phyloP scores from a whole-genome alignment of 2,888 invertebrate genomes.

The Lamellibrachia columna region DNA sequence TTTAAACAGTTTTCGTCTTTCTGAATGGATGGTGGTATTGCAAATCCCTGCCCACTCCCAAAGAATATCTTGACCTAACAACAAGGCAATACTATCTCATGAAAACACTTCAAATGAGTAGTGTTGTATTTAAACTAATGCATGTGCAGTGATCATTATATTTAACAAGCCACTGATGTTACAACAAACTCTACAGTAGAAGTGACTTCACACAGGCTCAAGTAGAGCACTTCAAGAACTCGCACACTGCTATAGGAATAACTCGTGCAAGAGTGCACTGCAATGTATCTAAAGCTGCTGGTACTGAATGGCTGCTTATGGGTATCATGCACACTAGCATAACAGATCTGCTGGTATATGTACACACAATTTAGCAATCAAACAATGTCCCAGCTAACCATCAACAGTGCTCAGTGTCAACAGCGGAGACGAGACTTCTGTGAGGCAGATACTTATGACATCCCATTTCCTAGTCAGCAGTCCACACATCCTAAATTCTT shows the following conservation, averaged over 20 bases:
- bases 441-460: background rate
- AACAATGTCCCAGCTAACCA: background rate
- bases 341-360: background rate
- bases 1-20: no score
- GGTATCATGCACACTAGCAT: background rate
- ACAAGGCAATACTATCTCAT: no score
- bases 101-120: no score
- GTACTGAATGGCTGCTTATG: background rate
- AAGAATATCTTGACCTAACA: no score
- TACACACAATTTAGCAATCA: background rate
- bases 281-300: background rate
- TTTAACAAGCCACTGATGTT: background rate
- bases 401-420: background rate
- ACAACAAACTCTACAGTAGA: background rate
- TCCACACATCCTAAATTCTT: no score
- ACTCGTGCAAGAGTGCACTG: background rate
- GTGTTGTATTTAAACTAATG: background rate
- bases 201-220: background rate
- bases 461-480: no score
- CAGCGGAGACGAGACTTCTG: background rate
- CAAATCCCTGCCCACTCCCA: no score
- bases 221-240: background rate
- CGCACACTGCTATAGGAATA: background rate
- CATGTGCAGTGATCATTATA: background rate
- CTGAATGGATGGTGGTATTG: no score